Percentiles rank a stretch among this genome's conserved stretches.
Evolutionary conservation across 2,113 vertebrate species (phyloP).

Genomic region (Lamprotornis superbus): DNA sequence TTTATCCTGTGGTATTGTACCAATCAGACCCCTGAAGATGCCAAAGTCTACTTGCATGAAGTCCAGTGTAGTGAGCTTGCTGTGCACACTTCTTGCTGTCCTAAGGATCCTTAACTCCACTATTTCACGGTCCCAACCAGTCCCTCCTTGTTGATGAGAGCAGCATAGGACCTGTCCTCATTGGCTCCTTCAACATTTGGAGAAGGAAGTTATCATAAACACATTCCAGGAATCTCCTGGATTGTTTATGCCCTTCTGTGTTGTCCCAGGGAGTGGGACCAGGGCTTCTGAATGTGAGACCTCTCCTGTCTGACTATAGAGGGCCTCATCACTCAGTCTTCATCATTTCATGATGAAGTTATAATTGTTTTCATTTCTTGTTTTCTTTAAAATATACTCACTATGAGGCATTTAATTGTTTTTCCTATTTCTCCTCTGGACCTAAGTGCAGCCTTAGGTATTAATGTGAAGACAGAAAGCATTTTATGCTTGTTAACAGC

Average conservation of each 20-base stretch:
- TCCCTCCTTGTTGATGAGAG: not conserved
- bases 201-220: not conserved
- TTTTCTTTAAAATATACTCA: not conserved
- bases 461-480: not conserved
- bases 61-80: not conserved
- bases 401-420: not conserved
- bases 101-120: not conserved
- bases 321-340: not conserved
- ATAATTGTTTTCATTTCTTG: not conserved
- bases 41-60: not conserved
- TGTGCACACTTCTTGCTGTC: not conserved
- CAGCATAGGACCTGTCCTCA: not conserved
- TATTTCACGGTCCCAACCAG: fast-evolving
- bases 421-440: not conserved
- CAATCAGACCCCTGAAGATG: not conserved
- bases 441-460: not conserved
- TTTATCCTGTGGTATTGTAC: not conserved
- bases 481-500: not conserved
- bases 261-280: not conserved
- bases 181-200: not conserved
- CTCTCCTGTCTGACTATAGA: not conserved
- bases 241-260: not conserved
- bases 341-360: not conserved
- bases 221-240: not conserved
- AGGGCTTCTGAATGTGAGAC: not conserved